Percentiles rank a stretch among this genome's conserved stretches.
These are phyloP conservation scores for Girardinus metallicus DNA, from an alignment of 2,797 vertebrate species.

Conservation along the genomic window DNA sequence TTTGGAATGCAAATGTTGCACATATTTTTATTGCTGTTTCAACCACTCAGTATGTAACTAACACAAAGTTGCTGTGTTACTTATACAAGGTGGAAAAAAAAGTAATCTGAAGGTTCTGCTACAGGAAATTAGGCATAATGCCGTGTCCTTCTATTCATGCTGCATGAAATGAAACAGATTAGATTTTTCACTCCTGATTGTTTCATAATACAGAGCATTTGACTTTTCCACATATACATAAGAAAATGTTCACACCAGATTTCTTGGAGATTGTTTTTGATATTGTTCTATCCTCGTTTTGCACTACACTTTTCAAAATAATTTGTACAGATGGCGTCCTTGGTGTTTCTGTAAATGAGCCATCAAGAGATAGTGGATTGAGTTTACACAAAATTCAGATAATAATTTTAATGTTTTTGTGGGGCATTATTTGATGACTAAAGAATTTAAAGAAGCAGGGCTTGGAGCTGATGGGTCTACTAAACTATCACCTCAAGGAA, in stretches of 20 bases:
- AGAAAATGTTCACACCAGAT: background rate
- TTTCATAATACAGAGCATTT: background rate
- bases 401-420: background rate
- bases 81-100: background rate
- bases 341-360: background rate
- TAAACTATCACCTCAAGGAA: background rate
- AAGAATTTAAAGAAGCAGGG: background rate
- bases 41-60: background rate
- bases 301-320: background rate
- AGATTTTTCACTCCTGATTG: background rate
- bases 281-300: background rate
- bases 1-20: conserved; percentile 6
- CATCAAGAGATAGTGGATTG: background rate
- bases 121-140: conserved; percentile 9
- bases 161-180: background rate
- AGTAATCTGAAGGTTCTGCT: conserved; percentile 3
- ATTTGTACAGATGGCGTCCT: background rate
- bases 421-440: background rate
- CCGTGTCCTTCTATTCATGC: conserved; percentile 3
- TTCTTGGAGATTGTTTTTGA: background rate
- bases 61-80: conserved; percentile 15
- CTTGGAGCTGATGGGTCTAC: background rate
- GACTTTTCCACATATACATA: background rate
- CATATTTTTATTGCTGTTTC: background rate
- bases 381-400: background rate